Evolutionary conservation across 2,888 invertebrate genomes (phyloP), one percentile per base, ranked within the genome.

Genomic region (Myathropa florea): DNA sequence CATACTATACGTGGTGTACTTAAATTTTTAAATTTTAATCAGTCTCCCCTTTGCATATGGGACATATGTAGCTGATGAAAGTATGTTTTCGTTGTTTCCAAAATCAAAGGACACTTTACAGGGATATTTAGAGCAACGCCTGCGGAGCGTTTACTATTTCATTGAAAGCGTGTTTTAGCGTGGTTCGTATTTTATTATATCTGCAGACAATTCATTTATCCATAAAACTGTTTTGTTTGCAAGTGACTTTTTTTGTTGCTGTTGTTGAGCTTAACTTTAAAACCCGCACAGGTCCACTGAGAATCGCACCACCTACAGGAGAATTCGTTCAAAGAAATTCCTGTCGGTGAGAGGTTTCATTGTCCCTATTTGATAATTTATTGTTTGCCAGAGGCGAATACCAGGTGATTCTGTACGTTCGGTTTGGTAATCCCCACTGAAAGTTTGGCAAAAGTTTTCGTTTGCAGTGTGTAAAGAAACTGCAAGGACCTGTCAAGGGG

Each of bases 371-470:
- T 59, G 59, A 72, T 79, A 79, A 65, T 72, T 79, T 79, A 79
- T 79, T 65, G 72, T 72, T 65, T 64, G 72, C 65, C 30, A 33
- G 46, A 33, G 79, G 79, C 71, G 64, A 64, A 79, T 71, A 46
- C 59, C 65, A 72, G 79, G 72, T 79, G 72, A 65, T 60, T 79
- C 33, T 55, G 14, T 60, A 72, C 39, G 70, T 70, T 71, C 28
- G n/a, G 78, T 71, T 71, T 14, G 36, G 70, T 78, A 68, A 63
- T 77, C 53, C 63, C 26, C 53, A 7, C 53, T 68, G 70, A 63
- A 71, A 78, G 78, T 79, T 80, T 60, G 9, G 7, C 21, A 73
- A 72, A 80, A 80, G 73, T 80, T 80, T 80, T 80, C 73, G 72
- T 61, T 71, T 67, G 80, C 67, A 80, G 53, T 53, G 53, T 53